Conservation (phyloP, 37 sponge, comb jelly and placozoan genomes). For the Beroe ovata region DNA sequence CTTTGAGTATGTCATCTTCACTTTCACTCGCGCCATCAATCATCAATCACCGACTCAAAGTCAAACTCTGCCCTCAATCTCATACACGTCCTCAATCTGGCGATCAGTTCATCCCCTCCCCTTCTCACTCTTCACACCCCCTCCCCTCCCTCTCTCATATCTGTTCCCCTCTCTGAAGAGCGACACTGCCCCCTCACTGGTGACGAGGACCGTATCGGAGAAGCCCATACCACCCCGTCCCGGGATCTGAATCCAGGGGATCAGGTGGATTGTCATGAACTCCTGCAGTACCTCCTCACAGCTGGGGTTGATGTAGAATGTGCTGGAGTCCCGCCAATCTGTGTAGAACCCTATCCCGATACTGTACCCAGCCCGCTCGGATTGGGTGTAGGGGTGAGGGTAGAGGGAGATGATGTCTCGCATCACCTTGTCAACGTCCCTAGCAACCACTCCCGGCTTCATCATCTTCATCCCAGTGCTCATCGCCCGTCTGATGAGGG, state of each 20-base stretch:
- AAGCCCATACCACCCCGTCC: slow-evolving; percentile 11
- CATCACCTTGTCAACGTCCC: slow-evolving; percentile 9
- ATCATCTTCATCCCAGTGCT: background rate
- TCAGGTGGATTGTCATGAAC: slow-evolving; percentile 25
- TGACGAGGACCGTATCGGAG: slow-evolving; percentile 30
- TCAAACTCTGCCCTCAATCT: too few relatives aligned
- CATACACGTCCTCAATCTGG: too few relatives aligned
- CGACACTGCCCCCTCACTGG: background rate
- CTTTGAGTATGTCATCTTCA: too few relatives aligned
- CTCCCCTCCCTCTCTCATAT: too few relatives aligned
- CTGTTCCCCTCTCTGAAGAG: background rate
- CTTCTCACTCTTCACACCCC: too few relatives aligned
- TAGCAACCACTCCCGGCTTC: slow-evolving; percentile 12
- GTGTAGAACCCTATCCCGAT: slow-evolving; percentile 61
- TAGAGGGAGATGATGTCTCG: slow-evolving; percentile 2
- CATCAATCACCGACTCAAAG: too few relatives aligned
- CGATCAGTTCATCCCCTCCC: too few relatives aligned
- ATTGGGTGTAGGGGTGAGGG: slow-evolving; percentile 39
- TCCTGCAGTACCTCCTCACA: background rate
- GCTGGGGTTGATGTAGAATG: slow-evolving; percentile 26
- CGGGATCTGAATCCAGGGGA: slow-evolving; percentile 34
- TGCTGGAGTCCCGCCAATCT: background rate
- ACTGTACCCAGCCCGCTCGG: slow-evolving; percentile 2
- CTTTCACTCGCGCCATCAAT: too few relatives aligned
- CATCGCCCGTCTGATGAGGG: background rate